phyloP scores from a whole-genome alignment of 1,140 invertebrate genomes.

The Drosophila athabasca region DNA sequence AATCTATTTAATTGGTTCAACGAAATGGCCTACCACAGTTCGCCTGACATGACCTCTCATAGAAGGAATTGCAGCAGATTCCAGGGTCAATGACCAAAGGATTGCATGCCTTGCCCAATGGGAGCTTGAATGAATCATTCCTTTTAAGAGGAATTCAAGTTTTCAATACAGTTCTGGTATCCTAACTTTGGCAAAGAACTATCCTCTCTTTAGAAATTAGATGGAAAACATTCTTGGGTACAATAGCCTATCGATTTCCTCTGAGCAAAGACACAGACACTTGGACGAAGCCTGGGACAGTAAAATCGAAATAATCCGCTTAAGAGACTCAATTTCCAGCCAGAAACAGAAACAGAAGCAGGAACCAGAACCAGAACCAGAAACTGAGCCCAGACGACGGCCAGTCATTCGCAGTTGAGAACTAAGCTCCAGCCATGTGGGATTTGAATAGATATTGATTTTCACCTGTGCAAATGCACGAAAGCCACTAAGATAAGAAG shows the following conservation, averaged over 20 bases:
- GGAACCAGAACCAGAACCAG: slow-evolving; percentile 14
- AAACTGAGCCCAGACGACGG: slow-evolving; percentile 31
- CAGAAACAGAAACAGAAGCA: slow-evolving; percentile 16
- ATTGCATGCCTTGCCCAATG: no score
- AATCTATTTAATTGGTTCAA: no score
- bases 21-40: no score
- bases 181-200: background rate
- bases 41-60: no score
- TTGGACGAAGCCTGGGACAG: slow-evolving; percentile 39
- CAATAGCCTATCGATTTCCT: slow-evolving; percentile 76
- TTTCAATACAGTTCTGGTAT: no score
- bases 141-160: no score
- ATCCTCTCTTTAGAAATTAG: slow-evolving; percentile 50
- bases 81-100: no score
- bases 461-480: slow-evolving; percentile 46
- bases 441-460: slow-evolving; percentile 63
- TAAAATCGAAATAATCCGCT: slow-evolving; percentile 78
- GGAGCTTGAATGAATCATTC: no score
- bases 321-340: slow-evolving; percentile 67
- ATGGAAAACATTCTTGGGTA: slow-evolving; percentile 41
- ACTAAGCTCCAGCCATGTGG: slow-evolving; percentile 48
- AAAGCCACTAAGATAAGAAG: slow-evolving; percentile 48
- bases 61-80: no score
- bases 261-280: slow-evolving; percentile 20
- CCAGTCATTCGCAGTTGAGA: slow-evolving; percentile 44